Evolutionary conservation across 2,888 invertebrate species (phyloP).

Genomic region (Synergus itoensis): DNA sequence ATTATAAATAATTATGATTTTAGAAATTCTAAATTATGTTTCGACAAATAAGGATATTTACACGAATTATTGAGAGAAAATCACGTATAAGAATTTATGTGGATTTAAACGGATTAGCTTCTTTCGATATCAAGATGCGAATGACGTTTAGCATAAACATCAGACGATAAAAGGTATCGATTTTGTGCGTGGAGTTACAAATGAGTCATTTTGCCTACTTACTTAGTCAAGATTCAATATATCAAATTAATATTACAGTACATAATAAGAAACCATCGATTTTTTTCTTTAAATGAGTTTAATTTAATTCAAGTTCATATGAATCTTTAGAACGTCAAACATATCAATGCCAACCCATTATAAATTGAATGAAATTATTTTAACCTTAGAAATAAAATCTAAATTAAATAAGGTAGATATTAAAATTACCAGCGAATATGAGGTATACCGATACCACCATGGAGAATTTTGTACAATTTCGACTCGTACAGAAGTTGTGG

Average conservation of each 20-base stretch:
- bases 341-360: not conserved
- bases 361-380: not conserved
- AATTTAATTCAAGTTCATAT: not conserved
- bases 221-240: conserved; percentile 4
- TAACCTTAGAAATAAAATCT: not conserved
- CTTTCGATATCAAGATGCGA: not conserved
- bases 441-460: conserved; percentile 98
- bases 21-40: not conserved
- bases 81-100: not conserved
- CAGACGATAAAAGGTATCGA: not conserved
- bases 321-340: not conserved
- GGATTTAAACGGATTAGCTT: not conserved
- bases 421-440: conserved; percentile 85
- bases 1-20: not conserved
- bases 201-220: conserved; percentile 14
- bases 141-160: conserved; percentile 18
- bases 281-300: not conserved
- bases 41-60: not conserved
- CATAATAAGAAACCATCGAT: not conserved
- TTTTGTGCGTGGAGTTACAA: conserved; percentile 3
- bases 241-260: not conserved
- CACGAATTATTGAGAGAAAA: not conserved
- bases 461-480: conserved; percentile 98
- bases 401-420: not conserved
- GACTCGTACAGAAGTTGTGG: conserved; percentile 99